Base-by-base conservation (phyloP, 2,113 vertebrate species). In the Pyrgilauda ruficollis region DNA sequence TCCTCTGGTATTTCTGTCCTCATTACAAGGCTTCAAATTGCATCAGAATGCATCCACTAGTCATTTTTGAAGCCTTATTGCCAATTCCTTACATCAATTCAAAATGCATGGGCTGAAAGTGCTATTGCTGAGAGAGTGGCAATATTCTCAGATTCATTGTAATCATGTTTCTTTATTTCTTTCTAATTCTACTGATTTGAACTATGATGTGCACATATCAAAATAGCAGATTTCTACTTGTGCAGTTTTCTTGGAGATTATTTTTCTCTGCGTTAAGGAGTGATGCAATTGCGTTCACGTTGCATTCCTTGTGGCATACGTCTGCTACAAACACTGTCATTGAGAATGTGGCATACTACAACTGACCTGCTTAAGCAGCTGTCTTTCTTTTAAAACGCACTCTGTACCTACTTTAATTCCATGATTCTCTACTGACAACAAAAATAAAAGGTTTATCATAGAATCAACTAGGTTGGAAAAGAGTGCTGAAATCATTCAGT, bases 41-140 rank as follows among this genome's bases (percentile, higher is more conserved):
- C 89, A 93, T 93, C 88, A 77, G 75, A 95, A 94, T 8, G 59
- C 59, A 93, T n/a, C 37, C n/a, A 13, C 75, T 56, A 67, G 56
- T 86, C 75, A 59, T 76, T 94, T 95, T 52, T 68, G 44, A 88
- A 95, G 68, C 72, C 56, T 92, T 84, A 56, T 9, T 94, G 73
- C 52, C 68, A 92, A 89, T 64, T 86, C 30, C 61, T 90, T 62
- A 55, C 1, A 1, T 78, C 64, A 92, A 89, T 84, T 79, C 67
- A 78, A 85, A 90, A 49, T 26, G 30, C 31, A 13, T 24, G 30
- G 22, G 75, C 73, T 88, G 31, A 74, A 85, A 90, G 46, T 52
- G 55, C 75, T 66, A 18, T 10, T 44, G 39, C 56, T 72, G 44
- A 80, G 58, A 59, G 17, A 79, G 14, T 2, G 4, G 19, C 2